Evolutionary conservation across 2,888 invertebrate genomes (phyloP).

Genomic region (Miltochrista miniata): DNA sequence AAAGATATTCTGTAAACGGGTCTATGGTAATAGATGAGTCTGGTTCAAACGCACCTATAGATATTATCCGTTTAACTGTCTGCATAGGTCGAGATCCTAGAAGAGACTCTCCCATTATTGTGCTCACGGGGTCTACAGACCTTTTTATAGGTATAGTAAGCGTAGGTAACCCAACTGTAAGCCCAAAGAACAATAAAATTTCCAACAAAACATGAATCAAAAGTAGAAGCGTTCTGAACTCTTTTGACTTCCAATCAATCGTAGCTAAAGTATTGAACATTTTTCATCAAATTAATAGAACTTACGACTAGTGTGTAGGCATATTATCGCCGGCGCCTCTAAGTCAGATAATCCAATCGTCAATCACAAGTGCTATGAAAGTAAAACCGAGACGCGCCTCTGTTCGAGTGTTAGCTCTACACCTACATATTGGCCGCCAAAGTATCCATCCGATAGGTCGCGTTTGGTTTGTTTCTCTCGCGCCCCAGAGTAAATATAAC

Average conservation of each 20-base stretch:
- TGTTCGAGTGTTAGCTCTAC: conserved; percentile 15
- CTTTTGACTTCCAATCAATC: background rate
- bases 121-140: too few species aligned
- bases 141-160: too few species aligned
- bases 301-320: background rate
- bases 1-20: too few species aligned
- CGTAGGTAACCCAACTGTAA: background rate
- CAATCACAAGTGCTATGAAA: conserved; percentile 23
- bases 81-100: too few species aligned
- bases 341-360: conserved; percentile 1
- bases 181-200: background rate
- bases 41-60: too few species aligned
- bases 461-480: conserved; percentile 74
- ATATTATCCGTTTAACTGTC: too few species aligned
- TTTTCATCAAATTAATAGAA: background rate
- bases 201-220: too few species aligned
- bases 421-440: conserved; percentile 53
- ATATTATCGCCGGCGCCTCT: background rate
- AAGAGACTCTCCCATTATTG: too few species aligned
- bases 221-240: background rate
- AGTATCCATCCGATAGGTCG: conserved; percentile 50
- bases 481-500: conserved; percentile 79
- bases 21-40: too few species aligned
- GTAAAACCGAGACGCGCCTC: conserved; percentile 8
- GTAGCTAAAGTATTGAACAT: background rate